Conservation (phyloP, 2,888 invertebrate genomes). For the Macaria liturata region DNA sequence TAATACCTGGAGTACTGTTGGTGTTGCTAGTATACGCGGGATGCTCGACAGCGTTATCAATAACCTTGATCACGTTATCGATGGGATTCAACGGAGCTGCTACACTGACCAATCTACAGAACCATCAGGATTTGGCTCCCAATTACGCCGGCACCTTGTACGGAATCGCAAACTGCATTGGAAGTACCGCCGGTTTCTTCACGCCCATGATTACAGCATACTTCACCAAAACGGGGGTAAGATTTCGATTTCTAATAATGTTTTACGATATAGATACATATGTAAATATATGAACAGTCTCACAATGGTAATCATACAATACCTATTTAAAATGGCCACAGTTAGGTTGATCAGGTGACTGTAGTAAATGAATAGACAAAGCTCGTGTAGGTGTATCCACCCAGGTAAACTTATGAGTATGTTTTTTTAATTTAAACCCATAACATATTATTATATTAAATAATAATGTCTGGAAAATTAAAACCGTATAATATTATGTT, state of each 20-base stretch:
- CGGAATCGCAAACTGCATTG: constrained; percentile 90
- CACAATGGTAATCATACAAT: too few species aligned
- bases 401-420: too few species aligned
- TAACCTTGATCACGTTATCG: constrained; percentile 86
- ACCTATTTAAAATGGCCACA: too few species aligned
- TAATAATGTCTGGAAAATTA: too few species aligned
- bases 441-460: too few species aligned
- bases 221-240: constrained; percentile 82
- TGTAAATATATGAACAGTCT: too few species aligned
- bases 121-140: constrained; percentile 89
- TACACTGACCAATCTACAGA: constrained; percentile 84
- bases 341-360: too few species aligned
- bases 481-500: too few species aligned
- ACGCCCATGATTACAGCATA: constrained; percentile 89
- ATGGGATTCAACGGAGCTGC: constrained; percentile 87
- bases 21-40: constrained; percentile 83
- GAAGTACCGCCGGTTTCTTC: constrained; percentile 88
- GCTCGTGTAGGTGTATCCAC: too few species aligned
- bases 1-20: constrained; percentile 79
- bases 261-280: too few species aligned
- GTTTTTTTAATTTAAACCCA: too few species aligned
- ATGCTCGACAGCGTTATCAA: constrained; percentile 84
- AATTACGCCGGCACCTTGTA: constrained; percentile 91
- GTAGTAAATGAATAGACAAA: too few species aligned
- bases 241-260: not conserved